These are phyloP conservation scores for Drosophila aff. DNA, from an alignment of 1,140 invertebrate species.

Conservation along the genomic window DNA sequence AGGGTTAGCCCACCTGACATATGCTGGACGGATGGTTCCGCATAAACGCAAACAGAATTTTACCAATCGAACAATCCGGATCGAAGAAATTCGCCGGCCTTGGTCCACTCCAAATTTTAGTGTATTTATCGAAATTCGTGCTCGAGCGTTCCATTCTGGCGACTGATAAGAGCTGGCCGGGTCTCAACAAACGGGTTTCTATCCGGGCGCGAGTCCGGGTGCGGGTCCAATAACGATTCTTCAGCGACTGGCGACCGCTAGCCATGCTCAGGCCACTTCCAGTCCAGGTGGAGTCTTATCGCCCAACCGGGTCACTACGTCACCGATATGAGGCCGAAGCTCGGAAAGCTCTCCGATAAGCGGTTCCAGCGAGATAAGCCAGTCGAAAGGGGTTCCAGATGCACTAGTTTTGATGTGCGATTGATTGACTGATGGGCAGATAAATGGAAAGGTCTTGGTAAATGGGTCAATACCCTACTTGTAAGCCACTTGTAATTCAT, in stretches of 20 bases:
- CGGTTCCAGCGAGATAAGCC: conserved; percentile 20
- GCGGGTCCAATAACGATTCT: conserved; percentile 44
- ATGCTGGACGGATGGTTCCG: conserved; percentile 75
- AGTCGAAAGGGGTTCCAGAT: conserved; percentile 11
- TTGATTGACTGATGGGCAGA: conserved; percentile 1
- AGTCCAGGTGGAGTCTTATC: conserved; percentile 48
- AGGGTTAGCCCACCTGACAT: conserved; percentile 59
- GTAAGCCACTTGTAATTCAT: background rate
- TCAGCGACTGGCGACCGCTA: conserved; percentile 53
- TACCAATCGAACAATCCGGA: conserved; percentile 79
- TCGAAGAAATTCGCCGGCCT: conserved; percentile 78
- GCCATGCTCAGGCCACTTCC: conserved; percentile 28
- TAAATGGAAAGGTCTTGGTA: conserved; percentile 9
- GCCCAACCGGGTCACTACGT: conserved; percentile 61
- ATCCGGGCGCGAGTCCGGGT: conserved; percentile 26
- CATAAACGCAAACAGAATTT: conserved; percentile 81
- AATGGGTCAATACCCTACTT: background rate
- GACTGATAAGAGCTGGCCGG: conserved; percentile 60
- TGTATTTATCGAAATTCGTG: conserved; percentile 83
- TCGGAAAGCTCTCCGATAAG: conserved; percentile 40
- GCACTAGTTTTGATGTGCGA: background rate
- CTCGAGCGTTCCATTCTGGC: conserved; percentile 70
- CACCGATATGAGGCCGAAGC: conserved; percentile 46
- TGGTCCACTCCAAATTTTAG: conserved; percentile 83
- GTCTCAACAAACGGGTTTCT: conserved; percentile 20